phyloP scores from a whole-genome alignment of 2,888 invertebrate genomes.

The Pandemis corylana region DNA sequence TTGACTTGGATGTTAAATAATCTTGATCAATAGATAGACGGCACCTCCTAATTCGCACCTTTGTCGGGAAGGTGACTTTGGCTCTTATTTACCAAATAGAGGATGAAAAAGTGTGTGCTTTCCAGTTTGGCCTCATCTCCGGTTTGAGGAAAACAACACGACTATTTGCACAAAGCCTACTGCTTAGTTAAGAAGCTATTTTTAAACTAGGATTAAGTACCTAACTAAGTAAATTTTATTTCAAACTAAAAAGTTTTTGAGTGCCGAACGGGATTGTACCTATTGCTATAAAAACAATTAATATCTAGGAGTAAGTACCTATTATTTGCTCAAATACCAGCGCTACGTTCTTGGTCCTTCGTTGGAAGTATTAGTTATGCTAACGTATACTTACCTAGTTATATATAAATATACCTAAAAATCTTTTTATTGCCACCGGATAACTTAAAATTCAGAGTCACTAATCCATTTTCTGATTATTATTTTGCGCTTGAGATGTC shows the following conservation, averaged over 20 bases:
- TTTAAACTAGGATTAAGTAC: not conserved
- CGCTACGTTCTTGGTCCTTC: not conserved
- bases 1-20: constrained; percentile 27
- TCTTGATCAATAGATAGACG: constrained; percentile 31
- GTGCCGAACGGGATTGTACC: too few relatives aligned
- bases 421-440: too few relatives aligned
- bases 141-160: constrained; percentile 6
- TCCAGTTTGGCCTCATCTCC: constrained; percentile 20
- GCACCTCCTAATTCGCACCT: constrained; percentile 34
- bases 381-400: too few relatives aligned
- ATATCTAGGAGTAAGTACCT: too few relatives aligned
- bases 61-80: constrained; percentile 34
- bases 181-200: not conserved
- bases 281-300: too few relatives aligned
- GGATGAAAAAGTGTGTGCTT: constrained; percentile 32
- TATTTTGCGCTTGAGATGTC: too few relatives aligned
- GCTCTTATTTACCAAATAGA: constrained; percentile 18
- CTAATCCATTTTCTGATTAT: too few relatives aligned
- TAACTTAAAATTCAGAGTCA: too few relatives aligned
- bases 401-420: too few relatives aligned
- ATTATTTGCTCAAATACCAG: not conserved
- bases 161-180: not conserved
- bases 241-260: too few relatives aligned
- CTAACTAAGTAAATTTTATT: too few relatives aligned
- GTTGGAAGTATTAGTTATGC: too few relatives aligned